Evolutionary conservation across 2,888 invertebrate genomes (phyloP).

Genomic region (Leucophora obtusa): DNA sequence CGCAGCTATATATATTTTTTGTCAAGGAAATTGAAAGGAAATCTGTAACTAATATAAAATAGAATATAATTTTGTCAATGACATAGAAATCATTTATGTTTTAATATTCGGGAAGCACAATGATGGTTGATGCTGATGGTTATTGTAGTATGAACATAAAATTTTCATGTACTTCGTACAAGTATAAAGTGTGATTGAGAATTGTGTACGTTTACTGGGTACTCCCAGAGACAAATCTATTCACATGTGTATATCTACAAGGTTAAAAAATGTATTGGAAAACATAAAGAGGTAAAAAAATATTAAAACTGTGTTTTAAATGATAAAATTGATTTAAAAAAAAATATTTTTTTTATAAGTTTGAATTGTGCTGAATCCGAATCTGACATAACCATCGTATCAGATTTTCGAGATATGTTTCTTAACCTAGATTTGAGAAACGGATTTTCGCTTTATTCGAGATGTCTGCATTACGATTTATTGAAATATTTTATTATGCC

Average conservation of each 20-base stretch:
- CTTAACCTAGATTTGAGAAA: no score
- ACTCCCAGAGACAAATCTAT: slow-evolving; percentile 62
- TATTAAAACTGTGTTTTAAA: no score
- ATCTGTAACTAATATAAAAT: slow-evolving; percentile 66
- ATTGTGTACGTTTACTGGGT: not conserved
- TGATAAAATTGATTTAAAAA: no score
- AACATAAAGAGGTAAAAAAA: slow-evolving; percentile 39
- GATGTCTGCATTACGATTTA: no score
- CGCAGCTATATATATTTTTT: slow-evolving; percentile 14
- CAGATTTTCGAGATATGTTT: no score
- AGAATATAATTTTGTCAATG: slow-evolving; percentile 63
- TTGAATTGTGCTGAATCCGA: no score
- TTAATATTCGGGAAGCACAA: slow-evolving; percentile 60
- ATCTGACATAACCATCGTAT: no score
- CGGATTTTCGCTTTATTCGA: no score
- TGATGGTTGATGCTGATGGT: slow-evolving; percentile 25
- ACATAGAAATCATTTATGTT: slow-evolving; percentile 58
- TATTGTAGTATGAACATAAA: slow-evolving; percentile 2
- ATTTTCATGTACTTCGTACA: slow-evolving; percentile 14
- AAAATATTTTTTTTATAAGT: no score
- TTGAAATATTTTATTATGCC: no score
- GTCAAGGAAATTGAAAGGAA: slow-evolving; percentile 67
- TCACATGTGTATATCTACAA: slow-evolving; percentile 40
- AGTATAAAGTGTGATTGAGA: not conserved
- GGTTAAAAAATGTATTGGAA: not conserved